Evolutionary conservation across 2,113 vertebrate species (phyloP), one percentile per base, ranked within the genome.

Genomic region (Edolisoma coerulescens): DNA sequence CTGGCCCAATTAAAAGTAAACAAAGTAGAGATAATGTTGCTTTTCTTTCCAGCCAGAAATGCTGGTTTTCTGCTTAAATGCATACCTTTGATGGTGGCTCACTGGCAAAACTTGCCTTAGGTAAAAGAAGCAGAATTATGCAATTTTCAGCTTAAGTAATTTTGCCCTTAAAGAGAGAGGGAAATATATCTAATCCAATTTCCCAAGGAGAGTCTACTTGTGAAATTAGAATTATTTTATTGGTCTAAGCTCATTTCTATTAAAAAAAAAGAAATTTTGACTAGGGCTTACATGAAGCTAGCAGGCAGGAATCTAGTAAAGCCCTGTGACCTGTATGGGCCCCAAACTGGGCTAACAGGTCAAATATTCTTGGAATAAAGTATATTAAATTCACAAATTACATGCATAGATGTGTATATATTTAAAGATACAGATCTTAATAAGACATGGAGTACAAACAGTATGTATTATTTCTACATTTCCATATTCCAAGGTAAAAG

Each of bases 41-140:
- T 97, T 97, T 97, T 93, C 92, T 96, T 97, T 93, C 76, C 93
- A 97, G 75, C 90, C 85, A 97, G 95, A 96, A 97, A 97, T 94
- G 77, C 68, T 86, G 87, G 83, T 91, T 97, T 97, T 94, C 88
- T 95, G 68, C 57, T 94, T 93, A 97, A 97, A 97, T 81, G 56
- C 75, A 86, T 93, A 91, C 89, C 81, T 96, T 95, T 96, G 94
- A 94, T 95, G 94, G 53, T 81, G 67, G 83, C 64, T 96, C 83
- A 76, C 68, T 92, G 64, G 56, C 79, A 92, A 93, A 97, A 92
- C 42, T 96, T 95, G 95, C 86, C 93, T 94, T 89, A 96, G 94
- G 95, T 96, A 95, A 97, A 89, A 95, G 83, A 95, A 96, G 94
- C 70, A 95, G 74, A 96, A 95, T 96, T 93, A 96, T 86, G 75